Percentiles rank a stretch among this genome's conserved stretches.
Conservation (phyloP, 2,888 invertebrate species). For the Drosophila aldrichi region DNA sequence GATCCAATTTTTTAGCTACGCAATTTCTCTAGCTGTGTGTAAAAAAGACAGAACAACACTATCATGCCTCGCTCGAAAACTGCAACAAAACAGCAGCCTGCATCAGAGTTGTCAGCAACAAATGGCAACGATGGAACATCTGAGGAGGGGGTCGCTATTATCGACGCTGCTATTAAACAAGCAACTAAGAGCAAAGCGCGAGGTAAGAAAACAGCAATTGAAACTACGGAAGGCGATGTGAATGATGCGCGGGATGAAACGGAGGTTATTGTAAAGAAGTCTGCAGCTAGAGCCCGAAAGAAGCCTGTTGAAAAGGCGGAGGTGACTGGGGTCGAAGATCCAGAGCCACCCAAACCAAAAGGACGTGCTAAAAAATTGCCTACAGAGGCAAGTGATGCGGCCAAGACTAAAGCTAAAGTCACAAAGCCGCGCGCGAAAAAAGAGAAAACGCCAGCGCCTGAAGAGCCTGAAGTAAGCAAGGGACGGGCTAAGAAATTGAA, state of each 20-base stretch:
- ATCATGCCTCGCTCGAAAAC: conserved; percentile 74
- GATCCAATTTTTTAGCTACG: background rate
- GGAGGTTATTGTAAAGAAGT: conserved; percentile 24
- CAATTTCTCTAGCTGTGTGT: background rate
- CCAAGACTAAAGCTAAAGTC: conserved; percentile 11
- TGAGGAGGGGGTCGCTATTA: conserved; percentile 10
- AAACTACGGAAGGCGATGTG: conserved; percentile 11
- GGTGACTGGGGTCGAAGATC: conserved; percentile 6
- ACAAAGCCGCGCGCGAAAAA: conserved; percentile 42
- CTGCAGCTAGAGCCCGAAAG: conserved; percentile 20
- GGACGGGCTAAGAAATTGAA: conserved; percentile 43
- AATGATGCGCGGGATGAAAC: conserved; percentile 5
- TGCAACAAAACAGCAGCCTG: conserved; percentile 48
- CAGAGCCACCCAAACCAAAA: conserved; percentile 32
- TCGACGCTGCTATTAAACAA: conserved; percentile 24
- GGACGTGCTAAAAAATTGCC: conserved; percentile 45
- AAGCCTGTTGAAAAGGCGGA: conserved; percentile 15
- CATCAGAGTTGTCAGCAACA: conserved; percentile 33
- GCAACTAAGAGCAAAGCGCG: conserved; percentile 61
- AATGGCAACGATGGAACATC: conserved; percentile 46
- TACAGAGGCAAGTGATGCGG: conserved; percentile 17
- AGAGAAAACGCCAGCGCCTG: conserved; percentile 17
- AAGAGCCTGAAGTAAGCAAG: conserved; percentile 8
- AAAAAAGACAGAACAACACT: background rate
- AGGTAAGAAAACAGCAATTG: conserved; percentile 45